Evolutionary conservation across 2,113 vertebrate species (phyloP).

Genomic region (Petroica traversi): DNA sequence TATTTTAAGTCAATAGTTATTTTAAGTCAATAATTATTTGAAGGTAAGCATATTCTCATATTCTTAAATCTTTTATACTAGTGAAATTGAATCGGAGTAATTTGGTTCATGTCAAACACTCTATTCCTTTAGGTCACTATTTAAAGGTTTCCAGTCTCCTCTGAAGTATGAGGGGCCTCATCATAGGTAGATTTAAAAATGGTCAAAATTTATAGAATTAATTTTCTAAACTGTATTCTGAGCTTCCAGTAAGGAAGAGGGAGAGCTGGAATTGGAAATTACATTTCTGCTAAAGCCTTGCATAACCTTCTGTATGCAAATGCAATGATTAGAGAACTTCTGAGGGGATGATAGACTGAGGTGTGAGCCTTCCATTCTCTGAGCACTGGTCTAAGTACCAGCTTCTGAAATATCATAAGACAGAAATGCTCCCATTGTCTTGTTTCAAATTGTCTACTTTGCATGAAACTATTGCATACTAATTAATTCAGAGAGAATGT

Average conservation of each 20-base stretch:
- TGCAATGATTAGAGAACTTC: neutral
- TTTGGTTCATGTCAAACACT: neutral
- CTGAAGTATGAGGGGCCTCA: neutral
- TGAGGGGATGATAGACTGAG: neutral
- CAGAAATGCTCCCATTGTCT: neutral
- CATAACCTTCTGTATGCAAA: neutral
- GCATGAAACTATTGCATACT: neutral
- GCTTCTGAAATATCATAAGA: neutral
- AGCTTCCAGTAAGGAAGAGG: neutral
- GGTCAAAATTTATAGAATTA: neutral
- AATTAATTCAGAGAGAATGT: neutral
- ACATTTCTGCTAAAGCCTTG: neutral
- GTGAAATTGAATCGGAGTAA: neutral
- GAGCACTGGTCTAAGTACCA: neutral
- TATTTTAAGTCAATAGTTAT: conserved; percentile 11
- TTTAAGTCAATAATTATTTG: conserved; percentile 13
- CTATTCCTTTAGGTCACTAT: neutral
- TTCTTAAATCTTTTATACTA: neutral
- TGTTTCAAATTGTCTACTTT: neutral
- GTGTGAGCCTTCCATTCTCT: neutral
- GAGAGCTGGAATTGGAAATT: neutral
- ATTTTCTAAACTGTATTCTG: neutral
- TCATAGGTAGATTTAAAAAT: neutral
- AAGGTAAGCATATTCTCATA: neutral
- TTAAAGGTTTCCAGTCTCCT: neutral